A percentile compares a stretch with the other conserved stretches of the same genome.
Conservation (phyloP, 2,113 vertebrate genomes). For the Chinchilla lanigera region DNA sequence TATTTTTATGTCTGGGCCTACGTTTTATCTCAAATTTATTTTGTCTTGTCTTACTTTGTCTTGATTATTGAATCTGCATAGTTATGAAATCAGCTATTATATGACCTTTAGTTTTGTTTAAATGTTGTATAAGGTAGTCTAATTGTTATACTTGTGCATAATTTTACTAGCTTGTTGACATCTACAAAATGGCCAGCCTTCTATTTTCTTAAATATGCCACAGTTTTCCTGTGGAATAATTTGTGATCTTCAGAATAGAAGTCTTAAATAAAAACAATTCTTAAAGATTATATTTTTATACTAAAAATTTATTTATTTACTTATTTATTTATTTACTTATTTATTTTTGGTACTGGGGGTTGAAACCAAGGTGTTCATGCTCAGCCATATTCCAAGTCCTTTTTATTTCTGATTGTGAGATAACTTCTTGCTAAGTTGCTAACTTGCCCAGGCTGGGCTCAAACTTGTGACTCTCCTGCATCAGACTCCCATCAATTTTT, state of each 20-base stretch:
- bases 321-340: neutral
- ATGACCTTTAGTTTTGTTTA: neutral
- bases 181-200: neutral
- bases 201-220: neutral
- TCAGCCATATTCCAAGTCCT: neutral
- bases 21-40: neutral
- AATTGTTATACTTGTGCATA: neutral
- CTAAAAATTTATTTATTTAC: neutral
- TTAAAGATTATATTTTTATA: neutral
- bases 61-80: neutral
- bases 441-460: neutral
- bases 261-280: neutral
- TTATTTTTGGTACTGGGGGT: neutral
- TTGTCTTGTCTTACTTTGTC: neutral
- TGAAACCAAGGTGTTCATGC: neutral
- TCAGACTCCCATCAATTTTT: neutral
- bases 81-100: neutral
- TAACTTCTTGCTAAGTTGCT: neutral
- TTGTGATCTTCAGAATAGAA: neutral
- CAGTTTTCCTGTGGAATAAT: slow-evolving; percentile 31
- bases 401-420: neutral
- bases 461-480: neutral
- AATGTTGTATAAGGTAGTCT: neutral
- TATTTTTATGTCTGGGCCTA: neutral
- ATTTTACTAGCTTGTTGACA: neutral